Evolutionary conservation across 1,140 invertebrate species (phyloP).

Genomic region (Lerema accius): DNA sequence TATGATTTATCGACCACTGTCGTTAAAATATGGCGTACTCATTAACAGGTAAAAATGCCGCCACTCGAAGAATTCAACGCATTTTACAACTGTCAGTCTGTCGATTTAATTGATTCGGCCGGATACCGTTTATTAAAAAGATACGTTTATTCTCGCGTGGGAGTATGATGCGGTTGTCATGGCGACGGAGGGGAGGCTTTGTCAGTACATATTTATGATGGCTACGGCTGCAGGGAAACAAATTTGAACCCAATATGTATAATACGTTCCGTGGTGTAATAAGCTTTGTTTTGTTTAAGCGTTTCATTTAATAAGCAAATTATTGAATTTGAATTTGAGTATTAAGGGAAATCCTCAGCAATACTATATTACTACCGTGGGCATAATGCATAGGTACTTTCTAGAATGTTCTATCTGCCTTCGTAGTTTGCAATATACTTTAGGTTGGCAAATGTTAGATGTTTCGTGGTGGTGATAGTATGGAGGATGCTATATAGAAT

Average conservation of each 20-base stretch:
- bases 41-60: slow-evolving; percentile 58
- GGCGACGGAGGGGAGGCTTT: slow-evolving; percentile 53
- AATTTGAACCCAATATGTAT: slow-evolving; percentile 19
- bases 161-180: slow-evolving; percentile 52
- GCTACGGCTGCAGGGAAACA: slow-evolving; percentile 36
- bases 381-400: too few relatives aligned
- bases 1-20: slow-evolving; percentile 62
- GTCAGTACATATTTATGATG: slow-evolving; percentile 48
- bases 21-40: slow-evolving; percentile 54
- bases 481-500: too few relatives aligned
- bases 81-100: slow-evolving; percentile 43
- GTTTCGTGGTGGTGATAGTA: too few relatives aligned
- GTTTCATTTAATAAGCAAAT: too few relatives aligned
- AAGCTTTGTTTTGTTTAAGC: slow-evolving; percentile 17
- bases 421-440: too few relatives aligned
- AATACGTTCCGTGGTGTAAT: slow-evolving; percentile 13
- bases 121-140: slow-evolving; percentile 40
- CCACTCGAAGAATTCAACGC: slow-evolving; percentile 39
- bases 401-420: too few relatives aligned
- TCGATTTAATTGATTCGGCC: slow-evolving; percentile 49
- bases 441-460: too few relatives aligned
- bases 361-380: too few relatives aligned
- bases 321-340: too few relatives aligned
- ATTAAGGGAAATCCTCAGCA: too few relatives aligned
- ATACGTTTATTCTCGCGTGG: slow-evolving; percentile 37